Conservation (phyloP, 2,797 vertebrate genomes). For the Lithobates sylvaticus region DNA sequence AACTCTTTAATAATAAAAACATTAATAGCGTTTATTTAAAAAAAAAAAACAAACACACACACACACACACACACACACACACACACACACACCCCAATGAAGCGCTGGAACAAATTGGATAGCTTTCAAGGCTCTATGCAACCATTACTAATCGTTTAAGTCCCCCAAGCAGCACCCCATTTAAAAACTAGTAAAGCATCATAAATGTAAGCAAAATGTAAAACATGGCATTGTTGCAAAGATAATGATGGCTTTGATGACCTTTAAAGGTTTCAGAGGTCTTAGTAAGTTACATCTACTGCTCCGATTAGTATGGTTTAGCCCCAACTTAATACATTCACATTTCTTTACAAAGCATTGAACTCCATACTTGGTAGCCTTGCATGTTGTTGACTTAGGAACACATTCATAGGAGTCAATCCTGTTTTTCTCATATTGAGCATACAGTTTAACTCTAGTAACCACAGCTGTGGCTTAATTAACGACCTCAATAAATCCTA, state of each 20-base stretch:
- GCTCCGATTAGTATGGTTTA: slow-evolving; percentile 60
- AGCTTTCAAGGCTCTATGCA: no score
- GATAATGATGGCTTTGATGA: slow-evolving; percentile 24
- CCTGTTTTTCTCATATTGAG: slow-evolving; percentile 74
- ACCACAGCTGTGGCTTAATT: slow-evolving; percentile 79
- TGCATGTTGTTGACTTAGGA: slow-evolving; percentile 66
- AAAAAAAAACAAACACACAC: no score
- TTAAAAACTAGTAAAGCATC: no score
- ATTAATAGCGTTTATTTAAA: no score
- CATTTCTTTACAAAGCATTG: slow-evolving; percentile 64
- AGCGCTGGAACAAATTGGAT: no score
- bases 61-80: no score
- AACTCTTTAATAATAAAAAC: no score
- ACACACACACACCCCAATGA: no score
- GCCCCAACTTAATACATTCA: slow-evolving; percentile 64
- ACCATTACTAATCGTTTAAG: no score
- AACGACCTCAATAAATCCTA: slow-evolving; percentile 83
- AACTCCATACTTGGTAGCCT: slow-evolving; percentile 67
- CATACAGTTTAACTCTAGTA: slow-evolving; percentile 73
- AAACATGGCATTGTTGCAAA: background rate
- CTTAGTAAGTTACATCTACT: slow-evolving; percentile 60
- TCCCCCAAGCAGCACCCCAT: no score
- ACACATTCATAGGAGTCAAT: slow-evolving; percentile 71
- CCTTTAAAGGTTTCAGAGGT: slow-evolving; percentile 38
- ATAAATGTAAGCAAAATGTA: no score